These are phyloP conservation scores for Volucella inflata DNA, from an alignment of 2,888 invertebrate genomes.

Conservation along the genomic window DNA sequence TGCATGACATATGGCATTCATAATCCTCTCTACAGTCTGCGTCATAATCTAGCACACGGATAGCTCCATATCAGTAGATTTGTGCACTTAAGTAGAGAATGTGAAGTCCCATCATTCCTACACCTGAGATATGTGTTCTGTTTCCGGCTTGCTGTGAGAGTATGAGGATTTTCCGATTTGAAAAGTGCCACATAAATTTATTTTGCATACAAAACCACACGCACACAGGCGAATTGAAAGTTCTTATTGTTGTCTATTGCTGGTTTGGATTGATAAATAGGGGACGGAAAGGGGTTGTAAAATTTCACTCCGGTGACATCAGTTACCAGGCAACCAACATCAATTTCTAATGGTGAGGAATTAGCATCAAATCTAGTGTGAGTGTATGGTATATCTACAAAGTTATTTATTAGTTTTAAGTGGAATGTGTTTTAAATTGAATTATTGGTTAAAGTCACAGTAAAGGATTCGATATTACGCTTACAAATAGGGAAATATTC, in stretches of 20 bases:
- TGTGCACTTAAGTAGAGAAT: slow-evolving; percentile 21
- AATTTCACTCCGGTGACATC: slow-evolving; percentile 49
- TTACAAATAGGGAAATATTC: too few species aligned
- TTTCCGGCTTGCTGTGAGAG: slow-evolving; percentile 11
- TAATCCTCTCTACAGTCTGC: slow-evolving; percentile 47
- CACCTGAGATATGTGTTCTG: slow-evolving; percentile 47
- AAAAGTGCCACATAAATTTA: slow-evolving; percentile 47
- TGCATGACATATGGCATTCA: slow-evolving; percentile 59
- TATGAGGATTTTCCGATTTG: slow-evolving; percentile 21
- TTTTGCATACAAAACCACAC: slow-evolving; percentile 8
- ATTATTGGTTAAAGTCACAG: neutral
- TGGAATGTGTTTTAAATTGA: slow-evolving; percentile 19
- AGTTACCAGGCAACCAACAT: slow-evolving; percentile 46
- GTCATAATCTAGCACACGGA: slow-evolving; percentile 12
- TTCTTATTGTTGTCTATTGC: slow-evolving; percentile 39
- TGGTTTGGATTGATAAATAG: slow-evolving; percentile 46
- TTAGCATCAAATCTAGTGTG: slow-evolving; percentile 45
- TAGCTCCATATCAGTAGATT: slow-evolving; percentile 1
- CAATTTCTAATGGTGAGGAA: slow-evolving; percentile 59
- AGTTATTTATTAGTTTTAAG: slow-evolving; percentile 38
- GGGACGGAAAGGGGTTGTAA: slow-evolving; percentile 29
- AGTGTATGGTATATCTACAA: slow-evolving; percentile 5
- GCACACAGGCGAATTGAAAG: slow-evolving; percentile 27
- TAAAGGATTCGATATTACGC: too few species aligned
- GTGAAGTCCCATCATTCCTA: slow-evolving; percentile 49